phyloP scores from a whole-genome alignment of 2,888 invertebrate genomes.

The Orthosia incerta region DNA sequence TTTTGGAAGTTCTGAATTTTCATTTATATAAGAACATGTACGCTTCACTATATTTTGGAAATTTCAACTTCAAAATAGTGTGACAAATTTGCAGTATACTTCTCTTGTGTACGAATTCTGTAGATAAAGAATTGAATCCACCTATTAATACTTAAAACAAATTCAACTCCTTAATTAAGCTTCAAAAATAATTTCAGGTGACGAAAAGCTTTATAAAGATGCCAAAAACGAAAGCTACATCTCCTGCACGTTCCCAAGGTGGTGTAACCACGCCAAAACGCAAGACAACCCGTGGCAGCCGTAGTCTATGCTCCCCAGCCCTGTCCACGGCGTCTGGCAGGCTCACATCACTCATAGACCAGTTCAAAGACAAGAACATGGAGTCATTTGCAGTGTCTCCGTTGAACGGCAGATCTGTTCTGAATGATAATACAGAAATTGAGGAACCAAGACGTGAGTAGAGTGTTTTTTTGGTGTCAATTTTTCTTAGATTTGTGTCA shows the following conservation, averaged over 20 bases:
- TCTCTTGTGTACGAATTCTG: not conserved
- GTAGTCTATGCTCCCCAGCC: constrained; percentile 80
- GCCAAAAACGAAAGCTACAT: constrained; percentile 77
- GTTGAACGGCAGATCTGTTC: constrained; percentile 75
- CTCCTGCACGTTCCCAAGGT: constrained; percentile 81
- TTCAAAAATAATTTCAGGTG: constrained; percentile 31
- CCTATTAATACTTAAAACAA: not conserved
- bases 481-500: not conserved
- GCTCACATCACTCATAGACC: constrained; percentile 75
- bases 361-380: constrained; percentile 71
- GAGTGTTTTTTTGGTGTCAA: not conserved
- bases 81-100: not conserved
- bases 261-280: constrained; percentile 71
- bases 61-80: not conserved
- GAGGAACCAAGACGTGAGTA: constrained; percentile 83
- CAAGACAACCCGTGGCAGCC: constrained; percentile 69
- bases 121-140: not conserved
- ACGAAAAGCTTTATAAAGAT: constrained; percentile 54
- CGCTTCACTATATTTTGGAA: not conserved
- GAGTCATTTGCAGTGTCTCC: constrained; percentile 80
- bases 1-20: not conserved
- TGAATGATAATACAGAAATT: constrained; percentile 83
- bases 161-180: not conserved
- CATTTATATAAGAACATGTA: not conserved
- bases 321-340: constrained; percentile 74